Conservation (phyloP, 2,797 vertebrate species). For the Steatocranus sp. region DNA sequence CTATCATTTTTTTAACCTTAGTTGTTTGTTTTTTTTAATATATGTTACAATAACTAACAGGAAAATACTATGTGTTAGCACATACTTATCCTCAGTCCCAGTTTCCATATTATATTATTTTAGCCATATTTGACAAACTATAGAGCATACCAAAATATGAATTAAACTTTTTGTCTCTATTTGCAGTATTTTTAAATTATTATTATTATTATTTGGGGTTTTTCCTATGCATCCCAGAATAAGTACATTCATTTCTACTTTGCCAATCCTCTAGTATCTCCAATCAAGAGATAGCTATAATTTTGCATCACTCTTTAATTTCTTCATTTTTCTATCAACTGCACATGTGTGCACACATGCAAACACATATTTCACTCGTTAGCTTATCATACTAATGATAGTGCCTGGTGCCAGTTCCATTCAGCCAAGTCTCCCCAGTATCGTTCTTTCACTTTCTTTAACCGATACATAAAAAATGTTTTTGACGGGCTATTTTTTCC, state of each 20-base stretch:
- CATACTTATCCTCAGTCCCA: neutral
- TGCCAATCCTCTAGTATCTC: neutral
- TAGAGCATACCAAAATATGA: neutral
- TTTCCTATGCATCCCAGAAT: neutral
- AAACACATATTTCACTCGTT: neutral
- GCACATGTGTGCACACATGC: neutral
- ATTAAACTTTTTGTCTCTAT: neutral
- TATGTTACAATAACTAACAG: neutral
- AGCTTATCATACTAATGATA: neutral
- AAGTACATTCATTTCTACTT: neutral
- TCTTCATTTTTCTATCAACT: neutral
- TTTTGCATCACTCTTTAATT: constrained; percentile 4
- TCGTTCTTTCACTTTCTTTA: neutral
- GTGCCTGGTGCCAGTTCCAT: neutral
- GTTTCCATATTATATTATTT: neutral
- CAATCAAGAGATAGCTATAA: neutral
- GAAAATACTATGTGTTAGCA: neutral
- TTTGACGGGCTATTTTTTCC: neutral
- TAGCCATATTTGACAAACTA: neutral
- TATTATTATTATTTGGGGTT: neutral
- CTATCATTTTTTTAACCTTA: neutral
- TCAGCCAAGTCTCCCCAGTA: neutral
- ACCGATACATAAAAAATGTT: neutral
- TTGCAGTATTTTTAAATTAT: neutral
- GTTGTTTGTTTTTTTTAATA: neutral